Base-by-base conservation (phyloP, 2,888 invertebrate species). In the Mechanitis messenoides region DNA sequence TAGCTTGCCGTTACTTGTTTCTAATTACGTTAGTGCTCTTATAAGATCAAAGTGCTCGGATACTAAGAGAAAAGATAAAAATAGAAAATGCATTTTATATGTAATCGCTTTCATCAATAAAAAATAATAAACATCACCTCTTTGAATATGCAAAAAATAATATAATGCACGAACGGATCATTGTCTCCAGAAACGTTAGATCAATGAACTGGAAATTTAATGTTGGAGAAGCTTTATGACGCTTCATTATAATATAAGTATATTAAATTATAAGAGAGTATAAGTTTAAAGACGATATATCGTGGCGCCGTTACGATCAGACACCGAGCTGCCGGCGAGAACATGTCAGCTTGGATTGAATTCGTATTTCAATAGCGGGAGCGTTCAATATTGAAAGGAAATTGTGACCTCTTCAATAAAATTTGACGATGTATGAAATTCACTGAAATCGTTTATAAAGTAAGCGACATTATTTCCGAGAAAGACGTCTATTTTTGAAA, bases 381-480 rank as follows among this genome's bases (percentile, higher is more conserved):
- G 9, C 42, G 9, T 61, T 64, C 64, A 61, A 68, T 63, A 61
- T 63, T 58, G 56, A 66, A 67, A 68, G 70, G 71, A 75, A 75
- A 78, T 76, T 78, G 75, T 75, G 74, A 81, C 74, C 73, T 79
- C 79, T 77, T 72, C 80, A 83, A 84, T 84, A 82, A 83, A 82
- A 81, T 75, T 76, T 71, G 68, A 67, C 75, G 74, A 77, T 77
- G 77, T 81, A 80, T 79, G 78, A 81, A 84, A 82, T 80, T 80
- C 76, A 73, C 72, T 78, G 78, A 73, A 84, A 83, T 79, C 83
- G 77, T 80, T 84, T 83, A 84, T 80, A 77, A 80, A 79, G 81
- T 81, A 79, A 82, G 84, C 82, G 80, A 83, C 83, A 82, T 85
- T 84, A 83, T 81, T 80, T 85, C 79, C 81, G 79, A 68, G 72